Conservation (phyloP, 2,797 vertebrate genomes). For the Acridotheres tristis region DNA sequence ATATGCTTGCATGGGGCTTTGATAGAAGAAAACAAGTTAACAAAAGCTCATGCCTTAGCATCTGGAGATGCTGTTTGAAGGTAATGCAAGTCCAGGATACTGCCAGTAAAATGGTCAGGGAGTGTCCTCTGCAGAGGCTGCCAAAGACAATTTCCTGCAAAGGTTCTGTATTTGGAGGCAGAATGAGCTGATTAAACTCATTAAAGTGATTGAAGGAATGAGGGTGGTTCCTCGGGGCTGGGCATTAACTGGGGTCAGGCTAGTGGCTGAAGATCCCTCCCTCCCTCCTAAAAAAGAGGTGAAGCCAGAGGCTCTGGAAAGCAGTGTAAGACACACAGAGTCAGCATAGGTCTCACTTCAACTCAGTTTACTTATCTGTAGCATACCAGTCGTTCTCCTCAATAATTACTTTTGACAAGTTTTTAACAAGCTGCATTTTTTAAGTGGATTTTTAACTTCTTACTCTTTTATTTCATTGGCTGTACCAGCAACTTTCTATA, state of each 20-base stretch:
- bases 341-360: background rate
- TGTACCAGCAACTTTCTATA: background rate
- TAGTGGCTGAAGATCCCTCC: background rate
- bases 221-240: background rate
- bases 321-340: accelerated
- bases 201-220: background rate
- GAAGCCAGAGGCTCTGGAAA: background rate
- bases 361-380: accelerated
- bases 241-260: background rate
- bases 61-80: background rate
- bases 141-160: background rate
- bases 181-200: background rate
- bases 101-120: background rate
- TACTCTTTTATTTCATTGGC: background rate
- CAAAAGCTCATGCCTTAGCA: background rate
- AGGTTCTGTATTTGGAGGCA: background rate
- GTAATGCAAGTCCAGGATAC: background rate
- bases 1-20: background rate
- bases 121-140: background rate
- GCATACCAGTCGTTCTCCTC: background rate
- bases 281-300: background rate
- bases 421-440: background rate
- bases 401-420: background rate
- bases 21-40: background rate
- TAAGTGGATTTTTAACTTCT: background rate